A percentile compares a stretch with the other conserved stretches of the same genome.
phyloP scores from a whole-genome alignment of 2,113 vertebrate species.

The Hassar affinis region DNA sequence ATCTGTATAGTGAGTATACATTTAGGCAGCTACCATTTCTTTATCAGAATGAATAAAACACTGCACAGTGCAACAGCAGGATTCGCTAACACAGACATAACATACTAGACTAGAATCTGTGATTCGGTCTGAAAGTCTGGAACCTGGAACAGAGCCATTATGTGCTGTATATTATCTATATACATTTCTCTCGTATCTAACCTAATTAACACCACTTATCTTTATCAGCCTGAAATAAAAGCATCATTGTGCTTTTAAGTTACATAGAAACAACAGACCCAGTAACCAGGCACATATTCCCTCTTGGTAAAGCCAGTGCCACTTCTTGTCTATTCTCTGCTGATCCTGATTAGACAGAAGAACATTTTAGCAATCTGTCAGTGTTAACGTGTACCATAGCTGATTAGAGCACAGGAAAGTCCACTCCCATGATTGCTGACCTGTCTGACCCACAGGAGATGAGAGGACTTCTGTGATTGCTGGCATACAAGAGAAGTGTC shows the following conservation, averaged over 20 bases:
- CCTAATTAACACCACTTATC: constrained; percentile 33
- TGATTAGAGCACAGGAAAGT: constrained; percentile 47
- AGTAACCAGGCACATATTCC: neutral
- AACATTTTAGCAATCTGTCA: constrained; percentile 34
- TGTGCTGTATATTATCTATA: neutral
- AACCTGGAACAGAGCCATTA: neutral
- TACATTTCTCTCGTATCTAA: neutral
- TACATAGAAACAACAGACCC: constrained; percentile 33
- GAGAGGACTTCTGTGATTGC: constrained; percentile 40
- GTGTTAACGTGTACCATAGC: constrained; percentile 43
- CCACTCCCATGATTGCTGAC: constrained; percentile 45
- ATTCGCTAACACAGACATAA: neutral
- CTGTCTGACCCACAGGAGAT: constrained; percentile 42
- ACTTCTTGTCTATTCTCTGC: constrained; percentile 16
- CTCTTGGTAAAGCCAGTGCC: neutral
- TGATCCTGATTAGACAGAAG: constrained; percentile 27
- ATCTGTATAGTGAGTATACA: neutral
- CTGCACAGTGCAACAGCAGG: neutral
- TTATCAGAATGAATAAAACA: neutral
- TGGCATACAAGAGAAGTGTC: constrained; percentile 16
- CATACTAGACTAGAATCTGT: neutral
- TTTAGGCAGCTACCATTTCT: neutral
- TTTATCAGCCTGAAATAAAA: constrained; percentile 35
- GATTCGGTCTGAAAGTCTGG: neutral
- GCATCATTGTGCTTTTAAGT: constrained; percentile 5